phyloP scores from a whole-genome alignment of 1,140 invertebrate species.

The Luehdorfia chinensis region DNA sequence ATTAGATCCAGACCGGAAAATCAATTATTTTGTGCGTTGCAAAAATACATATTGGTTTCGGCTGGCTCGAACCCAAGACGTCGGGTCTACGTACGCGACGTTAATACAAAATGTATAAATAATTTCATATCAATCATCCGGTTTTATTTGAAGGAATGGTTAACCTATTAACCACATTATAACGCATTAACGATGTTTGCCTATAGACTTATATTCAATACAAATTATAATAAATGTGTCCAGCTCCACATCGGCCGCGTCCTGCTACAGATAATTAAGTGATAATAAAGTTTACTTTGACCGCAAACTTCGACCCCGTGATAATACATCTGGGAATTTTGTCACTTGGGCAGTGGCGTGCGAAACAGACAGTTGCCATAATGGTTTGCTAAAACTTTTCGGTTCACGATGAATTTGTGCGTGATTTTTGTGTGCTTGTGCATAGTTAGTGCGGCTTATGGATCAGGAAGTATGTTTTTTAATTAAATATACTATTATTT shows the following conservation, averaged over 20 bases:
- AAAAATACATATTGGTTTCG: too few species aligned
- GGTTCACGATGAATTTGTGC: slow-evolving; percentile 56
- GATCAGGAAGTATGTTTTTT: slow-evolving; percentile 55
- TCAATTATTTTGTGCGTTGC: too few species aligned
- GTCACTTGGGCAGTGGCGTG: slow-evolving; percentile 46
- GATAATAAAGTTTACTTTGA: slow-evolving; percentile 66
- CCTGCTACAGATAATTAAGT: slow-evolving; percentile 41
- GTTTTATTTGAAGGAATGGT: neutral
- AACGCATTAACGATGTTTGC: slow-evolving; percentile 10
- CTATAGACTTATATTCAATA: slow-evolving; percentile 25
- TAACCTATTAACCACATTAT: slow-evolving; percentile 4
- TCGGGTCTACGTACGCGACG: too few species aligned
- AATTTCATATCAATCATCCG: neutral
- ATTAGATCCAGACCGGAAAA: too few species aligned
- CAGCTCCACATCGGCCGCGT: slow-evolving; percentile 24
- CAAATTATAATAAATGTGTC: slow-evolving; percentile 29
- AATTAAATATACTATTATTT: neutral
- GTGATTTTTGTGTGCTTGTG: slow-evolving; percentile 61
- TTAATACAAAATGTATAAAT: too few species aligned
- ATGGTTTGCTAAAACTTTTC: slow-evolving; percentile 32
- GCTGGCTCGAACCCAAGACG: too few species aligned
- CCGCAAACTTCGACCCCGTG: slow-evolving; percentile 46
- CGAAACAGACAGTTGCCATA: slow-evolving; percentile 37
- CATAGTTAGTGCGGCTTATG: slow-evolving; percentile 34
- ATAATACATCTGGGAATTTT: slow-evolving; percentile 46